Evolutionary conservation across 2,113 vertebrate species (phyloP).

Genomic region (Neomonachus schauinslandi): DNA sequence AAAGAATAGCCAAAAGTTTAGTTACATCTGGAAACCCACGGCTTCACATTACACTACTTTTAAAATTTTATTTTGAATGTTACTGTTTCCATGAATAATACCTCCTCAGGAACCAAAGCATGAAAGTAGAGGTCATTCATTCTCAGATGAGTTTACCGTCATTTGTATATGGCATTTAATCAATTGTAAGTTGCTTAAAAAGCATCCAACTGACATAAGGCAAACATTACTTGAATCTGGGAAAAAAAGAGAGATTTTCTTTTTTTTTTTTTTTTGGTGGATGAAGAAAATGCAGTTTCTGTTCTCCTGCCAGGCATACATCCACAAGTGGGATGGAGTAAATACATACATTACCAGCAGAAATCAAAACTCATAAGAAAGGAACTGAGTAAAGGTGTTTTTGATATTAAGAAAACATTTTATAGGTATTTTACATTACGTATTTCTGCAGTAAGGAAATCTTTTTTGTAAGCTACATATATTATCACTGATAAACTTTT

Average conservation of each 20-base stretch:
- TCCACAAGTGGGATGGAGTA: conserved; percentile 5
- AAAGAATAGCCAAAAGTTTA: conserved; percentile 24
- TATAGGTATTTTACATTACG: background rate
- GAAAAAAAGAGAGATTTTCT: background rate
- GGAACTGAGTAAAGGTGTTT: conserved; percentile 11
- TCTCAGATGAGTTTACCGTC: background rate
- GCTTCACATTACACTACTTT: background rate
- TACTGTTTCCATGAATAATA: conserved; percentile 16
- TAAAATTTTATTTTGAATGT: conserved; percentile 24
- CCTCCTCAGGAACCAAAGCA: conserved; percentile 7
- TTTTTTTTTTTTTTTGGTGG: background rate
- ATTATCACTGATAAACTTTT: background rate
- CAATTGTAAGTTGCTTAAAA: conserved; percentile 55
- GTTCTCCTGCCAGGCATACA: conserved; percentile 20
- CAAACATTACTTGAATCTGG: background rate
- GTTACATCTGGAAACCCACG: background rate
- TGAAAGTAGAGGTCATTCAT: conserved; percentile 8
- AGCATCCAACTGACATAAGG: conserved; percentile 18
- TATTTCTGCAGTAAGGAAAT: background rate
- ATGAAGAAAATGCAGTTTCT: conserved; percentile 32
- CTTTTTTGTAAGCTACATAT: conserved; percentile 15
- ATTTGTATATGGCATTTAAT: background rate
- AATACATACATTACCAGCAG: conserved; percentile 41
- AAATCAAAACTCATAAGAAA: background rate
- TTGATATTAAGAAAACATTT: background rate